Conservation (phyloP, 2,888 invertebrate genomes). For the Drosophila maculinotata region DNA sequence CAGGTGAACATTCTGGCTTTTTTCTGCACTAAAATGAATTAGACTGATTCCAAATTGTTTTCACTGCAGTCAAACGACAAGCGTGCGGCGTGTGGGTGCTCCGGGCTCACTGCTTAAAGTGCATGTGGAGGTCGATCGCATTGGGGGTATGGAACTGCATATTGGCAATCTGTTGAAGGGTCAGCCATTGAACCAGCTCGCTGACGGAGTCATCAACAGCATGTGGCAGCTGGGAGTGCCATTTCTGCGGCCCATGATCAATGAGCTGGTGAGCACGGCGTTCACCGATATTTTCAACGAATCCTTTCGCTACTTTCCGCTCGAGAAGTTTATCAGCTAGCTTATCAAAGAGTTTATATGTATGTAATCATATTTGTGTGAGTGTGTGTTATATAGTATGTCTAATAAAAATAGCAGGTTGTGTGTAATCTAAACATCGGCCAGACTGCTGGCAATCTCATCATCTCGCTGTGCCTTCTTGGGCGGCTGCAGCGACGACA, state of each 20-base stretch:
- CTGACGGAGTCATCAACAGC: slow-evolving; percentile 92
- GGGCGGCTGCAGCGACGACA: slow-evolving; percentile 50
- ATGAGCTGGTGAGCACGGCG: slow-evolving; percentile 92
- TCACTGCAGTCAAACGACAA: slow-evolving; percentile 85
- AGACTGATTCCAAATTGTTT: neutral
- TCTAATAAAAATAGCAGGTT: slow-evolving; percentile 30
- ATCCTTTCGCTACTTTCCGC: slow-evolving; percentile 90
- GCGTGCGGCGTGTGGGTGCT: slow-evolving; percentile 84
- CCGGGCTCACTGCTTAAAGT: slow-evolving; percentile 87
- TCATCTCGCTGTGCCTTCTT: slow-evolving; percentile 41
- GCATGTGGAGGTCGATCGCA: slow-evolving; percentile 90
- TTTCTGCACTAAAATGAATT: too few species aligned
- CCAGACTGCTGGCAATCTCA: slow-evolving; percentile 68
- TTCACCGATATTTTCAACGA: slow-evolving; percentile 93
- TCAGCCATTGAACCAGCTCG: slow-evolving; percentile 87
- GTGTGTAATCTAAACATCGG: slow-evolving; percentile 59
- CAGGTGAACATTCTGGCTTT: slow-evolving; percentile 75
- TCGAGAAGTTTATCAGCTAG: slow-evolving; percentile 87
- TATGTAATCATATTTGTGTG: slow-evolving; percentile 22
- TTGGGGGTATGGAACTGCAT: slow-evolving; percentile 92
- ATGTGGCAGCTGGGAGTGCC: slow-evolving; percentile 93
- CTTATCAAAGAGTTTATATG: slow-evolving; percentile 50
- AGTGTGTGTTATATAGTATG: slow-evolving; percentile 6
- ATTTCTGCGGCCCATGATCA: slow-evolving; percentile 90
- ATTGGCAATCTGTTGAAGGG: slow-evolving; percentile 89